These are phyloP conservation scores for Rhinichthys klamathensis DNA, from an alignment of 2,113 vertebrate genomes.

Conservation along the genomic window DNA sequence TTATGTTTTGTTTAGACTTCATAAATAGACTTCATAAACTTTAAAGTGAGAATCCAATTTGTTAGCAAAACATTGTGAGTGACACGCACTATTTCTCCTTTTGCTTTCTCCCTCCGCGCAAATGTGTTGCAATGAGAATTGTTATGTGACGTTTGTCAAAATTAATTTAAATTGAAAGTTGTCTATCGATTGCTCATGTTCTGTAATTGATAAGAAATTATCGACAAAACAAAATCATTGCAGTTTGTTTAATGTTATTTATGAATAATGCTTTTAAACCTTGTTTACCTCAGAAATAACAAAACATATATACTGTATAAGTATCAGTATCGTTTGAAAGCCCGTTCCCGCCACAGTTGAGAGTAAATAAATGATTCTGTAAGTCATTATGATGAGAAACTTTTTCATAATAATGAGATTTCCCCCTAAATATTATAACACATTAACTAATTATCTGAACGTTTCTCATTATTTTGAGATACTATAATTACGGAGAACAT, in stretches of 20 bases:
- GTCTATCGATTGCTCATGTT: not conserved
- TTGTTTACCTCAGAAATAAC: too few relatives aligned
- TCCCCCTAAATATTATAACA: too few relatives aligned
- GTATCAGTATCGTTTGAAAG: too few relatives aligned
- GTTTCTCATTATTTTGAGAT: too few relatives aligned
- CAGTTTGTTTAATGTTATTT: not conserved
- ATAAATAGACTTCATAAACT: not conserved
- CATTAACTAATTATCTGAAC: too few relatives aligned
- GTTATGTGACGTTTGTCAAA: not conserved
- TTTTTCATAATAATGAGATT: too few relatives aligned
- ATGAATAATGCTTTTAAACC: not conserved
- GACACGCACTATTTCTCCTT: slow-evolving; percentile 11
- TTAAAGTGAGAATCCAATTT: not conserved
- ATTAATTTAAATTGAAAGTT: not conserved
- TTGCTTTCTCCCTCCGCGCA: not conserved
- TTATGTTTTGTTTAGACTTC: not conserved
- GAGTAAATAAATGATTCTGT: not conserved
- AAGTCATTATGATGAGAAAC: too few relatives aligned
- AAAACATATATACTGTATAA: too few relatives aligned
- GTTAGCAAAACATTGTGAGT: not conserved
- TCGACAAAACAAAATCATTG: not conserved
- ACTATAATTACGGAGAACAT: too few relatives aligned
- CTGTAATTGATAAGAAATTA: not conserved
- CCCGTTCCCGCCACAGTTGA: too few relatives aligned
- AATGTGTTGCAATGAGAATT: not conserved